A percentile compares a stretch with the other conserved stretches of the same genome.
Conservation (phyloP, 2,888 invertebrate species). For the Agrochola litura region DNA sequence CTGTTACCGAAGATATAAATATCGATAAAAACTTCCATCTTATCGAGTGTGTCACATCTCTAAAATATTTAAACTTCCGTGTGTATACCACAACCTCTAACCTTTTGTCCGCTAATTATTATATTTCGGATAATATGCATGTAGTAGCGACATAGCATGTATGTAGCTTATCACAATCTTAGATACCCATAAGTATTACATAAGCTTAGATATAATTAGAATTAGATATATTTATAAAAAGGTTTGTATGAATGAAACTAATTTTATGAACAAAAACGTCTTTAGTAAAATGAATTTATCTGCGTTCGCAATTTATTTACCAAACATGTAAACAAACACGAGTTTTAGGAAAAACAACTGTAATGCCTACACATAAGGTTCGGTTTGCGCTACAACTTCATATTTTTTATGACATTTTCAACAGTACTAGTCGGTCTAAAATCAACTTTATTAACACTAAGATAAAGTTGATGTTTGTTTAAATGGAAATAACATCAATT, state of each 20-base stretch:
- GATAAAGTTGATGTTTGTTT: too few relatives aligned
- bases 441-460: too few relatives aligned
- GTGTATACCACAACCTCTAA: slow-evolving; percentile 81
- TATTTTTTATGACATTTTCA: too few relatives aligned
- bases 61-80: slow-evolving; percentile 51
- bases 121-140: slow-evolving; percentile 62
- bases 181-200: slow-evolving; percentile 40
- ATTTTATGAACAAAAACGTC: slow-evolving; percentile 17
- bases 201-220: slow-evolving; percentile 42
- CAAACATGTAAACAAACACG: too few relatives aligned
- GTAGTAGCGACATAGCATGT: slow-evolving; percentile 60
- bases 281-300: not conserved
- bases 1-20: not conserved
- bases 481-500: too few relatives aligned
- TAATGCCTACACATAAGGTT: too few relatives aligned
- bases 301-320: too few relatives aligned
- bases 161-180: slow-evolving; percentile 40
- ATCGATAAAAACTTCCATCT: slow-evolving; percentile 7
- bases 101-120: slow-evolving; percentile 79
- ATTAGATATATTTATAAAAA: not conserved
- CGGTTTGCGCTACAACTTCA: too few relatives aligned
- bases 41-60: slow-evolving; percentile 14
- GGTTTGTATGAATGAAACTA: slow-evolving; percentile 11
- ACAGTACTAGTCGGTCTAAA: too few relatives aligned
- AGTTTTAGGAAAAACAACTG: too few relatives aligned